Base-by-base conservation (phyloP, 2,113 vertebrate species). In the Clarias magur region DNA sequence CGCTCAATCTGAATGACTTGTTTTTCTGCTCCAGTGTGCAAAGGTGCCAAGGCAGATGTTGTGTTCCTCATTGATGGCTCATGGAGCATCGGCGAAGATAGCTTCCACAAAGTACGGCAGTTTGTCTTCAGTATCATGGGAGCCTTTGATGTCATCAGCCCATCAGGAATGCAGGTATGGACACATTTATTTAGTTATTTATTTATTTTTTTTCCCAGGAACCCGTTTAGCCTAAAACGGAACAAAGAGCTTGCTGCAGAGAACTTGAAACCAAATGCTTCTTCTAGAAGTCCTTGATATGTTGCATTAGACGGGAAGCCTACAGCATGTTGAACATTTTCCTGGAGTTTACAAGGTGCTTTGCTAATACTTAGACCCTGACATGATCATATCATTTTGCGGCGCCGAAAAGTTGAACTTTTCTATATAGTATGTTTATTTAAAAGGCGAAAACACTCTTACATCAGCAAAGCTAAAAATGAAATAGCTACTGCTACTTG, bases 71-170 rank as follows among this genome's bases (percentile, higher is more conserved):
- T 99, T 65, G 98, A 99, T 81, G 97, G 98, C 78, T 99, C 98
- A 13, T 99, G 98, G 98, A 99, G 98, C 91, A 99, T 99, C 76
- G 98, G 98, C 1, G 98, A 99, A 90, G 97, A 99, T 80, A 99
- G 97, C 94, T 99, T 99, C 94, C 94, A 94, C 89, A 99, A 99
- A 94, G 97, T 99, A 23, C 91, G 97, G 67, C 95, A 97, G 90
- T 99, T 99, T 86, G 94, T 99, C 90, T 97, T 96, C 82, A 93
- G 93, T 79, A 96, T 98, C 53, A 95, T 99, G 88, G 97, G 95
- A 30, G 96, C 97, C 81, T 99, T 99, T 86, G 97, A 99, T 54
- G 91, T 96, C 67, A 89, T 99, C 62, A 97, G 95, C 82, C 96
- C 97, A 73, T 93, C 94, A 4, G 98, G 98, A 88, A 99, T 99